Base-by-base conservation (phyloP, 1,140 invertebrate species). In the Rhyacophila brunnea region DNA sequence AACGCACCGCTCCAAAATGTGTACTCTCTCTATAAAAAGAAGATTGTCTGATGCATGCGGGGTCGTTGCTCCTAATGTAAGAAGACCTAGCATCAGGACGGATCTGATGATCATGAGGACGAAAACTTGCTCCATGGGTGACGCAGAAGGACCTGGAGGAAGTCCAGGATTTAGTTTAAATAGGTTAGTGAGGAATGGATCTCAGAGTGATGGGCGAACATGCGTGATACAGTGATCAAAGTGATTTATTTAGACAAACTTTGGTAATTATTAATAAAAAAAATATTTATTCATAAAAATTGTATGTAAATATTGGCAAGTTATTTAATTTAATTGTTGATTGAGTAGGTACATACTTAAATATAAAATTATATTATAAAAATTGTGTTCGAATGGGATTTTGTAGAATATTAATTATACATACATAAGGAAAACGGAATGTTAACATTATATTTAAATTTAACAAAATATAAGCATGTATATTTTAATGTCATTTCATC, bases 71-170 rank as follows among this genome's bases (percentile, higher is more conserved):
- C 89, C 90, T 4, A 92, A 93, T 69, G 90, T 89, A 1, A 75
- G 91, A 34, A 77, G 91, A 40, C 91, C 91, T 5, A 91, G 89
- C 71, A 90, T 93, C 55, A 80, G 90, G 46, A 92, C 91, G 4
- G 91, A 93, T 71, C 80, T 93, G 42, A 87, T 92, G 81, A 87
- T 91, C 52, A 89, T 92, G 82, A 84, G 89, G 69, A 88, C 87
- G 52, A 91, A 91, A 72, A 89, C 85, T 38, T 87, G 85, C 75
- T 83, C 83, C 56, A 80, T 86, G 70, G 84, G 83, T 6, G 84
- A 86, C 52, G 81, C 79, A 7, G 80, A 81, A 43, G 77, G 75
- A 15, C 70, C 76, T 20, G 74, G 75, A 50, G 75, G 75, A 7
- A 78, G 75, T 53, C 75, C 75, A 3, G 77, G 77, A 66, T 68